Percentiles rank a stretch among this genome's conserved stretches.
phyloP scores from a whole-genome alignment of 2,113 vertebrate genomes.

The Ophthalmotilapia sp. region DNA sequence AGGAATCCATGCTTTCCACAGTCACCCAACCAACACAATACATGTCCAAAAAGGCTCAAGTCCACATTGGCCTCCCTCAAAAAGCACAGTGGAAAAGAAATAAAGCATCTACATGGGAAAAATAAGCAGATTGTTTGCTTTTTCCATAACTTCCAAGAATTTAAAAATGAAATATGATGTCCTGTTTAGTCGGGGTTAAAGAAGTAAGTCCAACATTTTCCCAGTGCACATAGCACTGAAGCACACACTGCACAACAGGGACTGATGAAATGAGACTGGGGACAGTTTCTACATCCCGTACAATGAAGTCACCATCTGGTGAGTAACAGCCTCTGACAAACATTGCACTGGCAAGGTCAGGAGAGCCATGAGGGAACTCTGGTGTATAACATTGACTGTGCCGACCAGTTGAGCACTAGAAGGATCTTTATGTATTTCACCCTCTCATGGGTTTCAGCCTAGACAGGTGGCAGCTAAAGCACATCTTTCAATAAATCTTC shows the following conservation, averaged over 20 bases:
- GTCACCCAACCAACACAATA: neutral
- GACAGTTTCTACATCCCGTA: neutral
- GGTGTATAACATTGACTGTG: neutral
- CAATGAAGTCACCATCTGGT: neutral
- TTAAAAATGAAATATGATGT: neutral
- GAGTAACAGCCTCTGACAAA: neutral
- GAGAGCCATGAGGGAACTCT: neutral
- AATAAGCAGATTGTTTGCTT: neutral
- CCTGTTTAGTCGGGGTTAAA: neutral
- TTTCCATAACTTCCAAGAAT: neutral
- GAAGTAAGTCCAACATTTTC: neutral
- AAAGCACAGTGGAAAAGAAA: neutral
- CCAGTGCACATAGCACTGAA: neutral
- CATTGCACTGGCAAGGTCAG: neutral
- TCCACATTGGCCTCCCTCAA: neutral
- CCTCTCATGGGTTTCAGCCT: neutral
- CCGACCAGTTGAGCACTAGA: neutral
- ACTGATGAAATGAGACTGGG: neutral
- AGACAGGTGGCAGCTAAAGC: neutral
- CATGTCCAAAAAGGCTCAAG: neutral
- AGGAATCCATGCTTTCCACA: neutral
- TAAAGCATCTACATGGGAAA: neutral
- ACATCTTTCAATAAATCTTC: neutral
- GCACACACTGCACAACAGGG: neutral
- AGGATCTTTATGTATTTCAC: neutral